Percentiles rank a stretch among this genome's conserved stretches.
phyloP scores from a whole-genome alignment of 2,113 vertebrate genomes.

The Stegostoma tigrinum region DNA sequence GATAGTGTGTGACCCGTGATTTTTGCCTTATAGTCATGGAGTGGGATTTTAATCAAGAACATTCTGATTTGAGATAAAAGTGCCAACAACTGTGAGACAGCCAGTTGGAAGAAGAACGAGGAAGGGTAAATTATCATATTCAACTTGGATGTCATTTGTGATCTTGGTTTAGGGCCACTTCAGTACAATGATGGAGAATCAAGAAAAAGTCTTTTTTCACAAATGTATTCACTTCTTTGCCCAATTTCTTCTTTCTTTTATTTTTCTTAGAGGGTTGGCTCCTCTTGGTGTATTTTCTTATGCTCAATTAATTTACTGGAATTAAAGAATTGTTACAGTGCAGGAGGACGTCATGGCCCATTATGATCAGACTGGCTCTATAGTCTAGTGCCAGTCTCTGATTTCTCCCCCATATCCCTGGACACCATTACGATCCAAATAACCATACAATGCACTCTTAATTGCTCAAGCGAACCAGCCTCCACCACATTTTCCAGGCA shows the following conservation, averaged over 20 bases:
- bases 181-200: background rate
- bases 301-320: background rate
- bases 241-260: background rate
- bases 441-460: no score
- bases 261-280: background rate
- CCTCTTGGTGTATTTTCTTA: background rate
- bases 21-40: background rate
- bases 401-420: no score
- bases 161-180: background rate
- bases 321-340: no score
- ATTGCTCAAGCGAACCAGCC: no score
- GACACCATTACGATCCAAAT: no score
- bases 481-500: no score
- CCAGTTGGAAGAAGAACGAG: background rate
- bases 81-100: background rate
- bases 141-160: background rate
- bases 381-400: no score
- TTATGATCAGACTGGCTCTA: no score
- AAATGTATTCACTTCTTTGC: background rate
- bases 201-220: background rate
- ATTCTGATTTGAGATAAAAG: no score
- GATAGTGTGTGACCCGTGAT: no score
- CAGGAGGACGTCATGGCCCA: no score
- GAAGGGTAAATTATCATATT: background rate
- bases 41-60: background rate